These are phyloP conservation scores for Stegana nigrithorax DNA, from an alignment of 2,888 invertebrate genomes.

Conservation along the genomic window DNA sequence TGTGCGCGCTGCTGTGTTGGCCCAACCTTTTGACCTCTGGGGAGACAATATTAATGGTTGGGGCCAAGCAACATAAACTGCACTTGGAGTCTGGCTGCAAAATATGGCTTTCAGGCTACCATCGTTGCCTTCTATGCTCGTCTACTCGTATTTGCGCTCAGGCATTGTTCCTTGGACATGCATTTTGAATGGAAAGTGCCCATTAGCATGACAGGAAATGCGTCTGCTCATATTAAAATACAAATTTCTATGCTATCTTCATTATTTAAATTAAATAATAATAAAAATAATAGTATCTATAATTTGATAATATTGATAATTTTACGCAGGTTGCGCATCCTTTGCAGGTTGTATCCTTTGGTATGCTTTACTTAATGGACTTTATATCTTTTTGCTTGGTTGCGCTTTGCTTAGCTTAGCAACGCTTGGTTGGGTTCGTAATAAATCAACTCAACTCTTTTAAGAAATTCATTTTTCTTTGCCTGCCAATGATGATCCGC, in stretches of 20 bases:
- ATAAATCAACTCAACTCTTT: constrained; percentile 48
- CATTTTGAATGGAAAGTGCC: constrained; percentile 7
- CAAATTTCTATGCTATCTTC: no score
- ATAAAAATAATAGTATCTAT: no score
- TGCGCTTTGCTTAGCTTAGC: no score
- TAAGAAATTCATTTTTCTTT: constrained; percentile 25
- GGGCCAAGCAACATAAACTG: neutral
- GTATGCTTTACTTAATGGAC: constrained; percentile 11
- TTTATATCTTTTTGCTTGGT: neutral
- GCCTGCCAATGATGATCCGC: constrained; percentile 8
- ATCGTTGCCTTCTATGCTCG: neutral
- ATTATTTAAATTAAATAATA: no score
- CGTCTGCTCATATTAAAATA: neutral
- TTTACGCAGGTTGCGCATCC: no score
- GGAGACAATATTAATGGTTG: constrained; percentile 18
- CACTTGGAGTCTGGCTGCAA: neutral
- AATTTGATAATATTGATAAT: no score
- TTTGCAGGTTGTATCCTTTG: no score
- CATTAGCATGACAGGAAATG: constrained; percentile 11
- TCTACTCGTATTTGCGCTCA: neutral
- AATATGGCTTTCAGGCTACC: neutral
- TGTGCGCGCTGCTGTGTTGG: no score
- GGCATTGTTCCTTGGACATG: neutral
- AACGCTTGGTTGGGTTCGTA: constrained; percentile 36
- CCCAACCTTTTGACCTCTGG: constrained; percentile 4